Percentiles rank a stretch among this genome's conserved stretches.
phyloP scores from a whole-genome alignment of 2,888 invertebrate genomes.

The Ectropis crepuscularia region DNA sequence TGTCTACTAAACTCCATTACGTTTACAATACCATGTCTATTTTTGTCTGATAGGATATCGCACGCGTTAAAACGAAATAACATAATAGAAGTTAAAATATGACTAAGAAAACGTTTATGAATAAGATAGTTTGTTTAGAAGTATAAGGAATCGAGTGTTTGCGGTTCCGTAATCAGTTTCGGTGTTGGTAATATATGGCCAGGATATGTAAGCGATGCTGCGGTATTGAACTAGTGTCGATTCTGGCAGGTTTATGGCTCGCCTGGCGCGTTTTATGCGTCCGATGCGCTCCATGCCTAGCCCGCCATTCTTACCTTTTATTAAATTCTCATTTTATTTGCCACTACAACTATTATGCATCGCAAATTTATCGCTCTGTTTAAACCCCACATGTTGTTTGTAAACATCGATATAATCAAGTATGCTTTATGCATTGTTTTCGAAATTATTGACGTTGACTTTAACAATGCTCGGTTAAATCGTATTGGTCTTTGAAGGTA shows the following conservation, averaged over 20 bases:
- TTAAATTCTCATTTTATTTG: constrained; percentile 51
- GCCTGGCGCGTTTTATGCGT: constrained; percentile 63
- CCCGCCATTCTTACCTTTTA: constrained; percentile 59
- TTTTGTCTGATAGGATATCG: too few species aligned
- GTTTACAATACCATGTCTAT: too few species aligned
- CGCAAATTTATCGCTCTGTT: constrained; percentile 29
- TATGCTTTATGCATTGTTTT: constrained; percentile 9
- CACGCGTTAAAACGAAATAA: too few species aligned
- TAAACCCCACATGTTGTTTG: constrained; percentile 28
- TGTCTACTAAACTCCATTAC: too few species aligned
- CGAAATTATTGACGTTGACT: background rate
- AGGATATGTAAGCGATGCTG: constrained; percentile 52
- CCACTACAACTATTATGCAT: constrained; percentile 23
- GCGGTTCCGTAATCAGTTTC: constrained; percentile 42
- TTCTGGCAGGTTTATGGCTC: constrained; percentile 66
- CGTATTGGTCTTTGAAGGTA: constrained; percentile 10
- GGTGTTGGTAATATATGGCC: constrained; percentile 49
- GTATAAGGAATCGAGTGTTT: constrained; percentile 23
- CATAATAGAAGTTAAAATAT: too few species aligned
- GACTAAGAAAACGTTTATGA: too few species aligned
- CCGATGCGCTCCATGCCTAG: constrained; percentile 49
- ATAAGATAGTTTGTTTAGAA: too few species aligned
- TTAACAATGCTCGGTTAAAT: constrained; percentile 16
- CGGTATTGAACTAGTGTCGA: constrained; percentile 59
- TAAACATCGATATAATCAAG: constrained; percentile 23